Percentiles rank a stretch among this genome's conserved stretches.
phyloP scores from a whole-genome alignment of 2,113 vertebrate genomes.

The Athene cunicularia region DNA sequence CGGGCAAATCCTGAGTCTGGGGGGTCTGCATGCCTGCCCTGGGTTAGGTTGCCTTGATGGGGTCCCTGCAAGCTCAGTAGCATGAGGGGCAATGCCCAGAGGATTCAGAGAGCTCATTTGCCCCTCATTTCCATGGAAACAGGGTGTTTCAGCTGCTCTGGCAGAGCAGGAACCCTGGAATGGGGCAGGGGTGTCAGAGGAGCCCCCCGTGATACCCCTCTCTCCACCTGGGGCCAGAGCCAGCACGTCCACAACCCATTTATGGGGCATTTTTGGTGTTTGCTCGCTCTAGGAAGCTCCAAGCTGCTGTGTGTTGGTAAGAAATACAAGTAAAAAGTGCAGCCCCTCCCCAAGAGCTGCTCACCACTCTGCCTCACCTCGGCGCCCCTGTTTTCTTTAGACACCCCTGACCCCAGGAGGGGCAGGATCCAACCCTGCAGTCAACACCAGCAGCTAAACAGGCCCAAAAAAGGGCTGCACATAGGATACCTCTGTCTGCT shows the following conservation, averaged over 20 bases:
- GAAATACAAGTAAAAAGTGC: not conserved
- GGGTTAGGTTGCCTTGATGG: accelerated
- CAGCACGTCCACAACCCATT: not conserved
- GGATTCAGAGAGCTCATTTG: not conserved
- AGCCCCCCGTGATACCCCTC: not conserved
- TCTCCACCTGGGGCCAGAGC: not conserved
- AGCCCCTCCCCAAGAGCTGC: not conserved
- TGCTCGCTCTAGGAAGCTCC: not conserved
- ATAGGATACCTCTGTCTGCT: not conserved
- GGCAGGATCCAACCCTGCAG: not conserved
- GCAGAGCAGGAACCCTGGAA: not conserved
- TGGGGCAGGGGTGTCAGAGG: not conserved
- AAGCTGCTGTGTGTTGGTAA: not conserved
- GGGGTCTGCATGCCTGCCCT: accelerated
- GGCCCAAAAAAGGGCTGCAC: not conserved
- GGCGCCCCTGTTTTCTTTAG: not conserved
- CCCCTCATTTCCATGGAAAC: not conserved
- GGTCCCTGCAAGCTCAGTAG: not conserved
- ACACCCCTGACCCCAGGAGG: not conserved
- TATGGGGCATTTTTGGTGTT: not conserved
- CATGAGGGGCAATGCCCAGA: accelerated
- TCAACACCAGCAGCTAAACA: not conserved
- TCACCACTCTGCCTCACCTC: not conserved
- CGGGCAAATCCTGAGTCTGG: not conserved
- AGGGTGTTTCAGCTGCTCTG: not conserved